Evolutionary conservation across 2,797 vertebrate species (phyloP), one percentile per base, ranked within the genome.

Genomic region (Oreortyx pictus): DNA sequence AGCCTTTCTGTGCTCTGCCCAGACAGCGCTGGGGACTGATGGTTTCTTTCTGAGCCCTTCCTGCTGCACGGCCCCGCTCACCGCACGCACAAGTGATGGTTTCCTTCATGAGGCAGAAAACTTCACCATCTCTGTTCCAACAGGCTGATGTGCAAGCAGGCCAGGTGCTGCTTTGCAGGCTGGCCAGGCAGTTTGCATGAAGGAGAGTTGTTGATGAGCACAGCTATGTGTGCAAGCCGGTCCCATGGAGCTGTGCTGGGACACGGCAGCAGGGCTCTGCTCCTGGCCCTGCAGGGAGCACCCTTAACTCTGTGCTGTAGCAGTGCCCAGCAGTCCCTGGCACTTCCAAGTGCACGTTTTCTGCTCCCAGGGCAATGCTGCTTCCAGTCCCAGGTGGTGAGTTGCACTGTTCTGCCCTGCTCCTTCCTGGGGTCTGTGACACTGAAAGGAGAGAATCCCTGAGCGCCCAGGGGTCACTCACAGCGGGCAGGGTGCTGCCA

Each of bases 231-330:
- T 44, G 22, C 0, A 2, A 89, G 78, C 37, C 67, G n/a, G 68
- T 24, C 16, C 27, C 0, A 0, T 0, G 1, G 14, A 9, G 18
- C 71, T 20, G 39, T 37, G 77, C 11, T 60, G 39, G 22, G 19
- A 19, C 15, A 4, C 3, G 7, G 4, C 7, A 59, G 49, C 10
- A 5, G 60, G 37, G 60, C 37, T 41, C 18, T 22, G 29, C 13
- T 31, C 60, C 35, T 44, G 43, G 19, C 20, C 15, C 16, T 6
- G 16, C 15, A 17, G 17, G 52, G 9, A 11, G 52, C 52, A 31
- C 29, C 52, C 54, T 31, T n/a, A n/a, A 19, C 29, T n/a, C 31
- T 7, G 31, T 56, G 54, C 54, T n/a, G 54, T 18, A 56, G 50
- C 50, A 18, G 9, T 52, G 27, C 50, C 50, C 27, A 10, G 50